Evolutionary conservation across 2,888 invertebrate genomes (phyloP), one percentile per base, ranked within the genome.

Genomic region (Cylindroiulus punctatus): DNA sequence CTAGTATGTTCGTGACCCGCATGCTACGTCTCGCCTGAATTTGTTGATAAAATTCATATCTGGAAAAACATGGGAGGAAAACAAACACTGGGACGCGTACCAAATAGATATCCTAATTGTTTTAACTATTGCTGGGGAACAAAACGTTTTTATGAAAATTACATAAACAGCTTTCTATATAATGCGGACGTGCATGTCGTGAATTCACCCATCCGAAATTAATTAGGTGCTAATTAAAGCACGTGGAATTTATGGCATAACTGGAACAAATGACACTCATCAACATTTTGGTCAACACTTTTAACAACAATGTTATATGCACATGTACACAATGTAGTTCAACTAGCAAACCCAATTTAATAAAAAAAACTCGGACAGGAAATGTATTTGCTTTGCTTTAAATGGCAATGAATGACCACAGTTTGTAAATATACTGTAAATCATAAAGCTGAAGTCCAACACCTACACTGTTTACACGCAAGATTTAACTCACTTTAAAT

Each of bases 81-180:
- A 26, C 65, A 65, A 65, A 65, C 65, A 65, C 26, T 65, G 2
- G 26, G 26, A 65, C 65, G 26, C 65, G 26, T 65, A 26, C 65
- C 65, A 26, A 65, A 65, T 65, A 65, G 65, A 65, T 26, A 65
- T 26, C 26, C 26, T 65, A 65, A 65, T 65, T 65, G 65, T 65
- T 65, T 65, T 65, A 65, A 65, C 65, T 65, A 65, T 12, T 65
- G 65, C 0, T 26, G 65, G 26, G 10, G 14, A 65, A 65, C 65
- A 65, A 26, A 26, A 26, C 10, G 65, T 26, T 26, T 26, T 8
- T 14, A 26, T 65, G 12, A 65, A 65, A 65, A 65, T 26, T 26
- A 26, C 12, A 26, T 65, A 65, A 65, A 65, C 26, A 10, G 4
- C 19, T n/a, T n/a, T n/a, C n/a, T n/a, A n/a, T 47, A 47, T 12